phyloP scores from a whole-genome alignment of 2,888 invertebrate genomes.

The Tiliacea aurago region DNA sequence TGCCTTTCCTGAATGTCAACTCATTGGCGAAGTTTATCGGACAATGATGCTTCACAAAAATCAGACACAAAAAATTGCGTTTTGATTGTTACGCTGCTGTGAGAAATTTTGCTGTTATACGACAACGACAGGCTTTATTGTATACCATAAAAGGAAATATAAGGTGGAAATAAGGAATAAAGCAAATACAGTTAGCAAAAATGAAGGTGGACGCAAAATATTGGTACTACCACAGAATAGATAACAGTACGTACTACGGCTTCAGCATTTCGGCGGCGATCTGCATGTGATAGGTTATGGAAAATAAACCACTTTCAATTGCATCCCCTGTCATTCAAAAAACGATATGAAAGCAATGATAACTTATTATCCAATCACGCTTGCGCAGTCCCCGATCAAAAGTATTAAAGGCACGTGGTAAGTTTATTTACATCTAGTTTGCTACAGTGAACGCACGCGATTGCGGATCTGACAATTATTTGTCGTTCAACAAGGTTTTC shows the following conservation, averaged over 20 bases:
- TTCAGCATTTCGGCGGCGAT: neutral
- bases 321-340: slow-evolving; percentile 47
- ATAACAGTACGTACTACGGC: neutral
- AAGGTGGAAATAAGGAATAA: neutral
- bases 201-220: neutral
- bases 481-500: slow-evolving; percentile 32
- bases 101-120: neutral
- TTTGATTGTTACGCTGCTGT: neutral
- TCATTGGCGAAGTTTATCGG: neutral
- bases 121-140: neutral
- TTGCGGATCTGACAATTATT: slow-evolving; percentile 51
- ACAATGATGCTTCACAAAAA: neutral
- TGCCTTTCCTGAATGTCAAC: neutral
- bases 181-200: neutral
- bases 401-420: slow-evolving; percentile 67
- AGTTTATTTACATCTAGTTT: slow-evolving; percentile 78
- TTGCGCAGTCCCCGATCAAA: slow-evolving; percentile 51
- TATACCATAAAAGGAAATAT: neutral
- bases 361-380: slow-evolving; percentile 53
- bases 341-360: slow-evolving; percentile 43
- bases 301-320: slow-evolving; percentile 48
- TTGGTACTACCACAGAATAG: neutral
- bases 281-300: neutral
- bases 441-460: slow-evolving; percentile 62
- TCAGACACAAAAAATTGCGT: neutral